Conservation (phyloP, 1,140 invertebrate species). For the Panagrolaimus sp. region DNA sequence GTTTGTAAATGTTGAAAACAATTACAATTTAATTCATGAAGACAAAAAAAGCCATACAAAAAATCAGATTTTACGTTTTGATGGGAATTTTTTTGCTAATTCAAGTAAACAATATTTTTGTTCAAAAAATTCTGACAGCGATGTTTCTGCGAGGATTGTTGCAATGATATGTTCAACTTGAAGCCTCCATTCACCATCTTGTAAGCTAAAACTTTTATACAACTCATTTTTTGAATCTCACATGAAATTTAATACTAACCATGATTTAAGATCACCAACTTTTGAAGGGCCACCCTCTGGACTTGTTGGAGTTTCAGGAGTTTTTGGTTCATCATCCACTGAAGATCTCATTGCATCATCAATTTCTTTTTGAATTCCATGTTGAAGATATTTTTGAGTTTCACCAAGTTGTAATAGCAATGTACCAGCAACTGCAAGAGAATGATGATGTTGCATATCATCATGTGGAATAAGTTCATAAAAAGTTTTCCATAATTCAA, state of each 20-base stretch:
- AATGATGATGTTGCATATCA: constrained; percentile 71
- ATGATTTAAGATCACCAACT: constrained; percentile 28
- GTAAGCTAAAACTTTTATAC: constrained; percentile 36
- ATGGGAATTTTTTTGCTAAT: no score
- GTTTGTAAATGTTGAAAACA: no score
- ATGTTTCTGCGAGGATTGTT: constrained; percentile 71
- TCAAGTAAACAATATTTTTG: constrained; percentile 37
- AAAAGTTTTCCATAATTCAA: constrained; percentile 78
- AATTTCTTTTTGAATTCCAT: constrained; percentile 27
- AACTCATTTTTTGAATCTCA: neutral
- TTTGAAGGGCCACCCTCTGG: constrained; percentile 11
- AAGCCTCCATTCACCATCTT: constrained; percentile 51
- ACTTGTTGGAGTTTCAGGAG: neutral
- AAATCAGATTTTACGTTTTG: no score
- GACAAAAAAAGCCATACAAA: no score
- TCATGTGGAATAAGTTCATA: constrained; percentile 75
- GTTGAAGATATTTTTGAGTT: constrained; percentile 68
- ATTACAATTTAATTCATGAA: no score
- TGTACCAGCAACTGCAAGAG: constrained; percentile 71
- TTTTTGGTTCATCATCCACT: constrained; percentile 22
- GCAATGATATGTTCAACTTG: constrained; percentile 76
- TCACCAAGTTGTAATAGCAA: constrained; percentile 79
- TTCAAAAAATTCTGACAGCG: constrained; percentile 74
- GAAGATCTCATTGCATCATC: constrained; percentile 42
- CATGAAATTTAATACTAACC: neutral